These are phyloP conservation scores for Ispidina picta DNA, from an alignment of 2,797 vertebrate genomes.

Conservation along the genomic window DNA sequence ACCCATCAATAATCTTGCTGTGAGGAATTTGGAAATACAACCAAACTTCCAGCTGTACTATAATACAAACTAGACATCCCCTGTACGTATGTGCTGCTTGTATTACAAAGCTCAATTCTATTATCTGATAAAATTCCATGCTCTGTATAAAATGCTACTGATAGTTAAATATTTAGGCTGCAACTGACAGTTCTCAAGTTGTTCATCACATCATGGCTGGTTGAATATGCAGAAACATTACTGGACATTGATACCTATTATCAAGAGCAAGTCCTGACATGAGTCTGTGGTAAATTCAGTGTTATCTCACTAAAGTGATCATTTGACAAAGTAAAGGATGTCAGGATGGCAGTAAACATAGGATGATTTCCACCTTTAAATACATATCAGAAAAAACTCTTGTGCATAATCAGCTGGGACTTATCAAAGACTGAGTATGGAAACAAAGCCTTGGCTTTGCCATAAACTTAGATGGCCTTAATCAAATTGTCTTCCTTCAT, in stretches of 20 bases:
- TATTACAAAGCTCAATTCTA: not conserved
- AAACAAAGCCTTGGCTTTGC: not conserved
- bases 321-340: not conserved
- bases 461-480: not conserved
- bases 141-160: not conserved
- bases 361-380: not conserved
- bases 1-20: not conserved
- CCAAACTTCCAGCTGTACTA: not conserved
- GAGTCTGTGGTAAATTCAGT: not conserved
- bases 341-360: not conserved
- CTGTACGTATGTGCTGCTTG: not conserved
- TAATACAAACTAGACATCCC: not conserved
- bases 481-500: not conserved
- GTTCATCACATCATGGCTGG: not conserved
- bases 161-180: not conserved
- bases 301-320: not conserved
- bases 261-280: not conserved
- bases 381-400: not conserved
- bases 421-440: not conserved
- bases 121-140: not conserved
- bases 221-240: not conserved
- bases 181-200: not conserved
- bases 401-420: not conserved
- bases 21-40: not conserved
- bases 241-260: not conserved